phyloP scores from a whole-genome alignment of 1,140 invertebrate species.

The Drosophila subobscura region DNA sequence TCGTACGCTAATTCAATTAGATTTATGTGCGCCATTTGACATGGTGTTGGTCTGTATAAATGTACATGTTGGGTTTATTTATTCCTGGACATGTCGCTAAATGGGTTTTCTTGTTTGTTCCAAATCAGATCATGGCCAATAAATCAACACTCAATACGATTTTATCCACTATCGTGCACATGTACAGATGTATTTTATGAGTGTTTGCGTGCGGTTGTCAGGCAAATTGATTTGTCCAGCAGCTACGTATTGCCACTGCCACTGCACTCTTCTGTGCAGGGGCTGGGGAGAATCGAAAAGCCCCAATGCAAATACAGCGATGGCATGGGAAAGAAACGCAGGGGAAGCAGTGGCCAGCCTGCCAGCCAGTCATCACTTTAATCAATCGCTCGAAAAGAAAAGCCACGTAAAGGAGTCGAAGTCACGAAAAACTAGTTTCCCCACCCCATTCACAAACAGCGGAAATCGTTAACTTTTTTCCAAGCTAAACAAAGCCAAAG shows the following conservation, averaged over 20 bases:
- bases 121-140: slow-evolving; percentile 79
- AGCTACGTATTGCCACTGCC: background rate
- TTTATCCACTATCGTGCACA: slow-evolving; percentile 18
- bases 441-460: slow-evolving; percentile 19
- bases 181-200: background rate
- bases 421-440: slow-evolving; percentile 43
- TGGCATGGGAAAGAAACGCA: slow-evolving; percentile 44
- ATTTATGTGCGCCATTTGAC: slow-evolving; percentile 74
- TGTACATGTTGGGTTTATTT: slow-evolving; percentile 55
- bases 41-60: slow-evolving; percentile 20
- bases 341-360: slow-evolving; percentile 32
- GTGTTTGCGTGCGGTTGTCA: slow-evolving; percentile 9
- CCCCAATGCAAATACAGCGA: background rate
- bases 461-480: slow-evolving; percentile 32
- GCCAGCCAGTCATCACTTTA: slow-evolving; percentile 14
- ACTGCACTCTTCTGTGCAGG: background rate
- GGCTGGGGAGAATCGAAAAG: slow-evolving; percentile 21
- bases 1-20: slow-evolving; percentile 76
- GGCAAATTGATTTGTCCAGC: slow-evolving; percentile 57
- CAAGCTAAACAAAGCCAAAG: slow-evolving; percentile 29
- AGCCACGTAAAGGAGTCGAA: slow-evolving; percentile 28
- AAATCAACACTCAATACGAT: slow-evolving; percentile 78
- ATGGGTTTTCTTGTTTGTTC: slow-evolving; percentile 76
- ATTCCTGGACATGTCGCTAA: slow-evolving; percentile 74
- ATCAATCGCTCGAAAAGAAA: slow-evolving; percentile 27